Evolutionary conservation across 2,797 vertebrate species (phyloP), one percentile per base, ranked within the genome.

Genomic region (Acanthis flammea): DNA sequence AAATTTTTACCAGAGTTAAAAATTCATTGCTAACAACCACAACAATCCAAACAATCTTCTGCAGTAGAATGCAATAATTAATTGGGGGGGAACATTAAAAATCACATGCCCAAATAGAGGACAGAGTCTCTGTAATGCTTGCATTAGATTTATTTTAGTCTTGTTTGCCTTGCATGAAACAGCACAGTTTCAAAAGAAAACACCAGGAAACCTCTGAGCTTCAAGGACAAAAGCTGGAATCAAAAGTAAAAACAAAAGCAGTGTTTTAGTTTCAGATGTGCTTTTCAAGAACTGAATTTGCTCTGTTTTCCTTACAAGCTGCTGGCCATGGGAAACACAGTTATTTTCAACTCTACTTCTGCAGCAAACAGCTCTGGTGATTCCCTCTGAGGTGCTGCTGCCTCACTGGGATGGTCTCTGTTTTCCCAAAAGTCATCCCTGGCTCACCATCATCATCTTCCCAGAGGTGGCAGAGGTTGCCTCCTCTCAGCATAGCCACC

Each of bases 171-270:
- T 95, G 24, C 61, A 35, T 19, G n/a, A 85, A 91, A 45, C 41
- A 82, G 60, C 30, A 50, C 4, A 12, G 35, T 61, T 91, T 74
- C 67, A 91, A 61, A 70, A 42, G 39, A 87, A 93, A 92, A 82
- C 48, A 76, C 19, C 16, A 67, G 67, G 48, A 92, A 79, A 76
- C 18, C 44, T 92, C 72, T 70, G 41, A 80, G 54, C 50, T 74
- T 60, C 55, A 35, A 61, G 44, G 68, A 74, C 84, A 86, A 86
- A 95, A 86, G 48, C n/a, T 74, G 35, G 30, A 63, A 83, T 70
- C 55, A 74, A 82, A 87, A 66, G 37, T 60, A 77, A 85, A 92
- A 82, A 19, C 30, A 77, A 92, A 79, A 77, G 30, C 30, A 81
- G 16, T 45, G 21, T 45, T 89, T 87, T 25, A 39, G 65, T 55